Evolutionary conservation across 2,797 vertebrate genomes (phyloP).

Genomic region (Aulostomus chinensis): DNA sequence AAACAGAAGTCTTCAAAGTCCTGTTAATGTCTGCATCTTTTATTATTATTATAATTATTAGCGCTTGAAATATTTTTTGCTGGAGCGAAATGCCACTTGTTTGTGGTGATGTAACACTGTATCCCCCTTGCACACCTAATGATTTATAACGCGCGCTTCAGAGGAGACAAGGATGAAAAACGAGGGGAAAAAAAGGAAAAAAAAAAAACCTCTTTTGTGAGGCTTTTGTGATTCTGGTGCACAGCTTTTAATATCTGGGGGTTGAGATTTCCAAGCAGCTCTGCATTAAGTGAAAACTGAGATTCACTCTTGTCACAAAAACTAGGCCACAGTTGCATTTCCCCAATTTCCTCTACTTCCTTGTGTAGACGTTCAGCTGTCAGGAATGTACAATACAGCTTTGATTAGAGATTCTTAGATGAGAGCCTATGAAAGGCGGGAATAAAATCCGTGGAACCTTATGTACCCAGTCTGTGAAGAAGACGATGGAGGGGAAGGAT

Average conservation of each 20-base stretch:
- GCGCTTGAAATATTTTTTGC: too few species aligned
- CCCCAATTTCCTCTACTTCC: conserved; percentile 17
- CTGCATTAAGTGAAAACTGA: conserved; percentile 48
- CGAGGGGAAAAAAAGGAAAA: too few species aligned
- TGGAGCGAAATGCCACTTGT: too few species aligned
- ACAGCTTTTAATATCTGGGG: conserved; percentile 29
- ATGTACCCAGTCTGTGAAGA: conserved; percentile 53
- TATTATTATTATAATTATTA: too few species aligned
- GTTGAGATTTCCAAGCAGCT: conserved; percentile 24
- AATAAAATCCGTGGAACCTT: conserved; percentile 46
- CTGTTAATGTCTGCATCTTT: too few species aligned
- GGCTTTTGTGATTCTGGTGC: conserved; percentile 34
- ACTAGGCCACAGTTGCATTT: conserved; percentile 55
- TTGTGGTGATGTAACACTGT: too few species aligned
- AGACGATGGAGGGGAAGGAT: conserved; percentile 32
- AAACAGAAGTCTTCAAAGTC: too few species aligned
- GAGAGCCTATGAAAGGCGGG: too few species aligned
- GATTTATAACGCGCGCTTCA: too few species aligned
- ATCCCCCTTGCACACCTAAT: too few species aligned
- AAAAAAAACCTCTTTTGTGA: too few species aligned
- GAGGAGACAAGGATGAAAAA: too few species aligned
- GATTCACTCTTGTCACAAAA: conserved; percentile 43
- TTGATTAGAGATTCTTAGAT: conserved; percentile 61
- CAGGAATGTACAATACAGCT: conserved; percentile 53
- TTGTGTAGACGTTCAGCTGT: conserved; percentile 51